A percentile compares a stretch with the other conserved stretches of the same genome.
Evolutionary conservation across 1,140 invertebrate genomes (phyloP).

Genomic region (Choristoneura fumiferana): DNA sequence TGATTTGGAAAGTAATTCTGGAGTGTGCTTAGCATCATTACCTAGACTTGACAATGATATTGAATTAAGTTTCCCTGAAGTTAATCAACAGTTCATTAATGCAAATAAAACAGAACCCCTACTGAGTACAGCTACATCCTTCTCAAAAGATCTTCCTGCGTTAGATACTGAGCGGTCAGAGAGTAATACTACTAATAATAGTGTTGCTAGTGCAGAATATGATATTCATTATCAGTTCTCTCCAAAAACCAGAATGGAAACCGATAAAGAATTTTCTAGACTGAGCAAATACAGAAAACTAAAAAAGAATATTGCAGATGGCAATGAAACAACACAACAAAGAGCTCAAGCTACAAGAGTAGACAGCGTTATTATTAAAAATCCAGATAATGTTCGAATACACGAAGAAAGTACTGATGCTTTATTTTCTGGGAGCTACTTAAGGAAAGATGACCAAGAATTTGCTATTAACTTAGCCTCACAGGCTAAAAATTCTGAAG

Average conservation of each 20-base stretch:
- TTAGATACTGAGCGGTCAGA: slow-evolving; percentile 29
- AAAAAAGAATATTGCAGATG: slow-evolving; percentile 37
- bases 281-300: slow-evolving; percentile 68
- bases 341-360: slow-evolving; percentile 40
- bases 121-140: slow-evolving; percentile 20
- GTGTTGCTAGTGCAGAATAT: slow-evolving; percentile 20
- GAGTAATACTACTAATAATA: slow-evolving; percentile 19
- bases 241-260: slow-evolving; percentile 21
- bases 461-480: slow-evolving; percentile 8
- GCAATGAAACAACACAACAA: slow-evolving; percentile 29
- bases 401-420: slow-evolving; percentile 29
- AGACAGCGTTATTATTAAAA: slow-evolving; percentile 73
- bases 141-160: slow-evolving; percentile 34
- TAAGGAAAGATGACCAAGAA: slow-evolving; percentile 12
- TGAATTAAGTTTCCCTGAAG: slow-evolving; percentile 71
- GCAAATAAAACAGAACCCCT: slow-evolving; percentile 59
- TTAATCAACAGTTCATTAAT: slow-evolving; percentile 73
- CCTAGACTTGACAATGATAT: slow-evolving; percentile 70
- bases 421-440: slow-evolving; percentile 3
- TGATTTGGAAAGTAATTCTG: slow-evolving; percentile 63
- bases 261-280: slow-evolving; percentile 56
- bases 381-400: slow-evolving; percentile 58
- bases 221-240: slow-evolving; percentile 24
- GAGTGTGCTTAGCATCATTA: slow-evolving; percentile 65
- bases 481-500: slow-evolving; percentile 15